These are phyloP conservation scores for Pseudochromis fuscus DNA, from an alignment of 2,797 vertebrate species.

Conservation along the genomic window DNA sequence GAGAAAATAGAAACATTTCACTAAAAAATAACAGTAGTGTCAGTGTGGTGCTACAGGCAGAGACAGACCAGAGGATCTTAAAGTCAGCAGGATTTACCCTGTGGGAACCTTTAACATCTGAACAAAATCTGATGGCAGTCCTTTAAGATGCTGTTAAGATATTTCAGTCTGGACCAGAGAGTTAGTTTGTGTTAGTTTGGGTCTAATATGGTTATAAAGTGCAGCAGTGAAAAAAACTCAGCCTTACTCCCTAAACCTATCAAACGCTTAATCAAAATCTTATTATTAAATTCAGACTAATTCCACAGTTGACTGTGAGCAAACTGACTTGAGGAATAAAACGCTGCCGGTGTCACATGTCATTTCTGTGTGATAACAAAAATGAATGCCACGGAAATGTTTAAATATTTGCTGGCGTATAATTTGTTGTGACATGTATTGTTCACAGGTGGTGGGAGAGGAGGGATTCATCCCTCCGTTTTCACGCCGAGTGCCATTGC, in stretches of 20 bases:
- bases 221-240: constrained; percentile 19
- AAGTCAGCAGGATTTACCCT: neutral
- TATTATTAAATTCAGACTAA: constrained; percentile 20
- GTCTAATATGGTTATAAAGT: constrained; percentile 9
- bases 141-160: neutral
- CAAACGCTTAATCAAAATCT: constrained; percentile 26
- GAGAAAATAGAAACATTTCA: constrained; percentile 3
- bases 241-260: constrained; percentile 11
- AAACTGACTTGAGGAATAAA: constrained; percentile 44
- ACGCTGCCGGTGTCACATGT: constrained; percentile 37
- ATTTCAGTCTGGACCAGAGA: neutral
- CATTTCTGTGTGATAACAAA: constrained; percentile 41
- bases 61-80: neutral
- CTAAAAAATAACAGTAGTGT: constrained; percentile 2
- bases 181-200: neutral
- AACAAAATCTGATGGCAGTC: neutral
- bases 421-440: constrained; percentile 65
- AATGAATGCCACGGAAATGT: constrained; percentile 34
- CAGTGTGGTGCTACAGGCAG: neutral
- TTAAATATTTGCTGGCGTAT: constrained; percentile 56
- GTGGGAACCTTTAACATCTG: neutral
- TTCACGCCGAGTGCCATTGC: constrained; percentile 38
- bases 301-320: constrained; percentile 29
- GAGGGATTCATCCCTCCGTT: constrained; percentile 43
- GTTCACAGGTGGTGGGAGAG: constrained; percentile 63